Base-by-base conservation (phyloP, 2,113 vertebrate species). In the Proterorhinus semilunaris region DNA sequence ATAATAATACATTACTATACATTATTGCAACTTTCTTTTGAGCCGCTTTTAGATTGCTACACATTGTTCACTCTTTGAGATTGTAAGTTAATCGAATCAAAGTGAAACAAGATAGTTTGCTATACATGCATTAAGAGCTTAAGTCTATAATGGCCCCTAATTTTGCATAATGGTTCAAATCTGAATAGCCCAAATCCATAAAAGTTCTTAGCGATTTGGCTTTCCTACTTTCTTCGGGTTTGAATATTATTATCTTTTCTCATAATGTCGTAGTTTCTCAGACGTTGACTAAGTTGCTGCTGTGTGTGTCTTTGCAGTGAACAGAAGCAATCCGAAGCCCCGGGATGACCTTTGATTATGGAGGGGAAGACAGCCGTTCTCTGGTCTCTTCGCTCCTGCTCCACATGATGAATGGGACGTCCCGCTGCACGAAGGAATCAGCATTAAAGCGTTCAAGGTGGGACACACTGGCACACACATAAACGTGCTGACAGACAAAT, bases 271-370 rank as follows among this genome's bases (percentile, higher is more conserved):
- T 45, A n/a, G 47, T 75, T 79, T 80, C 65, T 74, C 62, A 52
- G 63, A 27, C 68, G 62, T 44, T 47, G 49, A 80, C 72, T 79
- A 71, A 77, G 83, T 75, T 80, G 17, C 65, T 59, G 69, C 63
- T 78, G 79, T 75, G 71, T 74, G 72, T 63, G 75, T 74, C 52
- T 75, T 72, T 62, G 65, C 72, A 66, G 83, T 83, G 77, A 86
- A 88, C 88, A 85, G 89, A 92, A 92, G 89, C 87, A 91, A 91
- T 91, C 88, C 90, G 86, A 90, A 73, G 82, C 88, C 84, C 74
- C 74, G 65, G 71, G 74, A 65, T 92, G 89, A 92, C 89, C 90
- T 91, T 87, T 91, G 87, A 91, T 91, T 91, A 90, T 10, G 88
- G 89, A 85, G 79, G 86, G 78, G 80, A 82, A 84, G 85, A 83